These are phyloP conservation scores for Luidia sarsii DNA, from an alignment of 53 echinoderm and acorn worm genomes.

Conservation along the genomic window DNA sequence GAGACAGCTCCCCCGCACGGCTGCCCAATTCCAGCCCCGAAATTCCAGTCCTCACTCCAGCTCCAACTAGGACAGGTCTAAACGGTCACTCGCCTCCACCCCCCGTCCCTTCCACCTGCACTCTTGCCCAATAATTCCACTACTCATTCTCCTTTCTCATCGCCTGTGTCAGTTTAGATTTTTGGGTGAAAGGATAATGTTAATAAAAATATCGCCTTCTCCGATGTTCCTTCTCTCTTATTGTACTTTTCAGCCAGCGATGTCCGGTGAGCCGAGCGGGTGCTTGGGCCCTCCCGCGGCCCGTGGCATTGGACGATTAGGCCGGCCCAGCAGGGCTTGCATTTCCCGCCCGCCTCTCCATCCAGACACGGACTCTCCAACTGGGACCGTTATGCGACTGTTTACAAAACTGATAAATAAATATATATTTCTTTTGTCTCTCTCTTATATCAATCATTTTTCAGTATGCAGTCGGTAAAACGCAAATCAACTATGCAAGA, in stretches of 20 bases:
- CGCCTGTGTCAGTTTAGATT: constrained; percentile 48
- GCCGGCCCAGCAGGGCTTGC: constrained; percentile 16
- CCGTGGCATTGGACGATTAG: constrained; percentile 31
- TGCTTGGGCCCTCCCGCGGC: background rate
- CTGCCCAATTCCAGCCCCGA: too few species aligned
- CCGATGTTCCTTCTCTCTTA: too few species aligned
- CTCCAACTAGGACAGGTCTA: too few species aligned
- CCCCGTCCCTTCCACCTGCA: too few species aligned
- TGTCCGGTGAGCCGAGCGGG: constrained; percentile 9
- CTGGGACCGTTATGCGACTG: background rate
- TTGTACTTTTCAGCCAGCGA: background rate
- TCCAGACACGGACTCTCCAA: too few species aligned
- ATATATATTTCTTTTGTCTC: too few species aligned
- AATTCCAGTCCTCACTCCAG: too few species aligned
- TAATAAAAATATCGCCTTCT: constrained; percentile 13
- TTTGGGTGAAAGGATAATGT: constrained; percentile 60
- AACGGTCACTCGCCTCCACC: too few species aligned
- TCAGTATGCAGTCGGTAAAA: too few species aligned
- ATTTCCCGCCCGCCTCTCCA: constrained; percentile 10
- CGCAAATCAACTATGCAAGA: too few species aligned
- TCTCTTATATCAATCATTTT: too few species aligned
- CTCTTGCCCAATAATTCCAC: background rate
- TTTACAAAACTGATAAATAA: background rate
- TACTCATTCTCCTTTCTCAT: background rate
- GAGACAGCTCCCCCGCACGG: too few species aligned